Conservation (phyloP, 2,888 invertebrate genomes). For the Bembecia ichneumoniformis region DNA sequence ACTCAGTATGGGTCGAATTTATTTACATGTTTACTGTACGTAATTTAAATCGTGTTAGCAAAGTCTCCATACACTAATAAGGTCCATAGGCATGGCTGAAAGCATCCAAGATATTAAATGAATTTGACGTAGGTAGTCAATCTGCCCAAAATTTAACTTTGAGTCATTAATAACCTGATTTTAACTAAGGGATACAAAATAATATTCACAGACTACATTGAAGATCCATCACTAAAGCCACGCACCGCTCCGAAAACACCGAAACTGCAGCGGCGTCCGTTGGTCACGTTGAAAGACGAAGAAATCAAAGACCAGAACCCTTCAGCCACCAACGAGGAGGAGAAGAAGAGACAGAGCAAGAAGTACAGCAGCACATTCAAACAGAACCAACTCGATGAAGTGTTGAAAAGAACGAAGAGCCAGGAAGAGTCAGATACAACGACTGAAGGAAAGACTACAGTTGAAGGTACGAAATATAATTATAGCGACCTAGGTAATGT, state of each 20-base stretch:
- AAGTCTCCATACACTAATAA: too few relatives aligned
- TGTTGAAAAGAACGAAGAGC: constrained; percentile 32
- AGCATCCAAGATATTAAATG: too few relatives aligned
- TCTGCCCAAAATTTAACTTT: too few relatives aligned
- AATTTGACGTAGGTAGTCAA: too few relatives aligned
- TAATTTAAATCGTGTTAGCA: too few relatives aligned
- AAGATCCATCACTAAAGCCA: constrained; percentile 40
- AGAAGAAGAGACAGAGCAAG: constrained; percentile 59
- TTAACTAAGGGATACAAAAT: too few relatives aligned
- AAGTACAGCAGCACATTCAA: constrained; percentile 59
- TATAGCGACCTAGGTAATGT: constrained; percentile 3
- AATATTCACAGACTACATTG: constrained; percentile 36
- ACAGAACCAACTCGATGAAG: constrained; percentile 51
- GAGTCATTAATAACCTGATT: too few relatives aligned
- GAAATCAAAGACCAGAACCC: constrained; percentile 43
- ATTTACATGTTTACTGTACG: too few relatives aligned
- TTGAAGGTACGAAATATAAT: constrained; percentile 28
- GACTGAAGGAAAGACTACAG: constrained; percentile 33
- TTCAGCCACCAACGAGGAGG: constrained; percentile 57
- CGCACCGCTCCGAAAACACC: constrained; percentile 22
- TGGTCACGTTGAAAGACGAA: constrained; percentile 41
- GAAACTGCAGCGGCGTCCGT: constrained; percentile 48
- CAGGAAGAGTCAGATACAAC: constrained; percentile 31
- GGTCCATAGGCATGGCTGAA: too few relatives aligned
- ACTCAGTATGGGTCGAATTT: too few relatives aligned